Conservation (phyloP, 1,140 invertebrate species). For the Tyrophagus putrescentiae region DNA sequence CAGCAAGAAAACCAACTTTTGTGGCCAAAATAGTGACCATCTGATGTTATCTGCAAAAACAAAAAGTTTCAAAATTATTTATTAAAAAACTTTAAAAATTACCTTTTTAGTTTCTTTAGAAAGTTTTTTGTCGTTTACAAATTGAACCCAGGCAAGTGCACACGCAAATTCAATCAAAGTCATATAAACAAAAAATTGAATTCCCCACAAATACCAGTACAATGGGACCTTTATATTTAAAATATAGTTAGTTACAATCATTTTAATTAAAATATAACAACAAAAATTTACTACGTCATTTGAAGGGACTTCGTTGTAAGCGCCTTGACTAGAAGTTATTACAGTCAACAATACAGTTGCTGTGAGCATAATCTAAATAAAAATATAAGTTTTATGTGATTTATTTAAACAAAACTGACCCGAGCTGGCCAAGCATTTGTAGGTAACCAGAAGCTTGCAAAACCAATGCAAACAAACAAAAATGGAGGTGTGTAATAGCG, state of each 20-base stretch:
- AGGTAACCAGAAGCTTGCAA: slow-evolving; percentile 27
- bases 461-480: slow-evolving; percentile 25
- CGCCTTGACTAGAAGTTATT: not conserved
- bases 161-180: slow-evolving; percentile 12
- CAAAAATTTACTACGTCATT: no score
- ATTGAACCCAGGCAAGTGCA: slow-evolving; percentile 13
- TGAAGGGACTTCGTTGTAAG: not conserved
- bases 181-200: slow-evolving; percentile 17
- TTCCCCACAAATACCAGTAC: slow-evolving; percentile 19
- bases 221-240: no score
- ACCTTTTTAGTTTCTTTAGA: not conserved
- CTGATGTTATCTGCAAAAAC: not conserved
- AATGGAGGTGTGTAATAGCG: slow-evolving; percentile 26
- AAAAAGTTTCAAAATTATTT: not conserved
- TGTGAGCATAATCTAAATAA: not conserved
- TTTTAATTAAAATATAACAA: no score
- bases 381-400: no score
- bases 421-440: slow-evolving; percentile 25
- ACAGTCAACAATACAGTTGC: not conserved
- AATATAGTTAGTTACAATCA: no score
- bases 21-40: slow-evolving; percentile 19
- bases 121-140: slow-evolving; percentile 18
- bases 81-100: not conserved
- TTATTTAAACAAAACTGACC: no score
- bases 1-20: not conserved